Conservation (phyloP, 2,797 vertebrate species). For the Oryzias dopingdopingensis region DNA sequence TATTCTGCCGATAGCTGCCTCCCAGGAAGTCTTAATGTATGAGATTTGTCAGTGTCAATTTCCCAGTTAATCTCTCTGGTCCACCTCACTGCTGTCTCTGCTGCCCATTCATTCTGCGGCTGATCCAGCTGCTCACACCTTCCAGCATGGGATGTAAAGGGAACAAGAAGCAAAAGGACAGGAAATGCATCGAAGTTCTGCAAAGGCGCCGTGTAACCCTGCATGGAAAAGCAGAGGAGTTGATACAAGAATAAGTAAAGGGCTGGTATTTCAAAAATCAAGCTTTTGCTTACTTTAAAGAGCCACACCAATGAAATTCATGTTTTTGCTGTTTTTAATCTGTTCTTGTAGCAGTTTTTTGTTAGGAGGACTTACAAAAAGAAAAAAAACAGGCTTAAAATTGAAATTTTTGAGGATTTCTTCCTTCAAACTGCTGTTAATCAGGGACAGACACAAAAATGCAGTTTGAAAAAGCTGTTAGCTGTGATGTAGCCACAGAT, state of each 20-base stretch:
- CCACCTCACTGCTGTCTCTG: constrained; percentile 68
- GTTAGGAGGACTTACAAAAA: too few species aligned
- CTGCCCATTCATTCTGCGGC: constrained; percentile 66
- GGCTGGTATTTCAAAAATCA: not conserved
- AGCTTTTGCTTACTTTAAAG: too few species aligned
- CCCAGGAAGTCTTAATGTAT: constrained; percentile 80
- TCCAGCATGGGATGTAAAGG: constrained; percentile 21
- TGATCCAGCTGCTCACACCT: constrained; percentile 44
- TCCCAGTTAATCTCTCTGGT: constrained; percentile 78
- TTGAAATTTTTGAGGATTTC: too few species aligned
- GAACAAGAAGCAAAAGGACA: constrained; percentile 10
- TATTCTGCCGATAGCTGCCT: constrained; percentile 63
- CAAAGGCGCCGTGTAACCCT: constrained; percentile 13
- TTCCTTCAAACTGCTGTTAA: too few species aligned
- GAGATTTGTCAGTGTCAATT: constrained; percentile 84
- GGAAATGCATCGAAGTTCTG: constrained; percentile 20
- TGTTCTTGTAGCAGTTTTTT: too few species aligned
- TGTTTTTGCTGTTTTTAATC: too few species aligned
- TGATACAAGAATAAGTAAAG: constrained; percentile 23
- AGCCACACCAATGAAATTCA: too few species aligned
- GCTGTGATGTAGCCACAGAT: too few species aligned
- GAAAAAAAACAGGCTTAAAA: too few species aligned
- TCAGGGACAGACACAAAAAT: too few species aligned
- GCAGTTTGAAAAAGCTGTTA: too few species aligned
- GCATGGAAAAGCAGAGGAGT: constrained; percentile 13